Evolutionary conservation across 2,113 vertebrate species (phyloP).

Genomic region (Thalassarche chlororhynchos): DNA sequence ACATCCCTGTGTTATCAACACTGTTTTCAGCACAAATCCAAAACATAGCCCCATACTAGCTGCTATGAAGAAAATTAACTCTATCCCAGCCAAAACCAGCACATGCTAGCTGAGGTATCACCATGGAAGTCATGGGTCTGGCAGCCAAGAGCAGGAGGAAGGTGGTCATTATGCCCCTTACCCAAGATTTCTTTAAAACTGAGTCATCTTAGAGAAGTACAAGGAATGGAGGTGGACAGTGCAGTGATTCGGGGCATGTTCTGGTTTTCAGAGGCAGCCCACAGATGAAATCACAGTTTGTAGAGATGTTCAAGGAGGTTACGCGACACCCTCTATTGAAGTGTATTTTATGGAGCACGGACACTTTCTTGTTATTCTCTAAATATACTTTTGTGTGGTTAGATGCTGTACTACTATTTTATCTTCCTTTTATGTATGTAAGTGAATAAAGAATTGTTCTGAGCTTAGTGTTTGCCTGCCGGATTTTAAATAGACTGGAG

Average conservation of each 20-base stretch:
- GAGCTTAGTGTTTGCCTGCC: not conserved
- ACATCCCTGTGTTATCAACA: no score
- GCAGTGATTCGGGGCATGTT: not conserved
- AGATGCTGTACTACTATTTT: not conserved
- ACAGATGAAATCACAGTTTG: not conserved
- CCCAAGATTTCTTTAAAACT: not conserved
- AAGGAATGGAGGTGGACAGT: not conserved
- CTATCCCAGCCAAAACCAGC: no score
- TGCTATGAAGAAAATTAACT: no score
- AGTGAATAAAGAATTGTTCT: not conserved
- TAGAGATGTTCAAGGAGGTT: not conserved
- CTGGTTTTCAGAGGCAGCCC: not conserved
- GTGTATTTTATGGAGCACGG: not conserved
- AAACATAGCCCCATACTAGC: no score
- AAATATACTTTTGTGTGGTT: not conserved
- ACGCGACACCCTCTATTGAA: not conserved
- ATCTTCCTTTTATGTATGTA: not conserved
- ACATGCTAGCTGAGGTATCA: not conserved
- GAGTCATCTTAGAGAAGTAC: not conserved
- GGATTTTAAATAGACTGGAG: slow-evolving; percentile 21
- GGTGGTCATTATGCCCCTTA: not conserved
- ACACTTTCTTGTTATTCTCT: not conserved
- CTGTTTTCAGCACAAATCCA: no score
- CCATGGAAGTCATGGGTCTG: not conserved
- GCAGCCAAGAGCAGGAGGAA: not conserved